Percentiles rank a stretch among this genome's conserved stretches.
Conservation (phyloP, 2,113 vertebrate species). For the Salvelinus namaycush region DNA sequence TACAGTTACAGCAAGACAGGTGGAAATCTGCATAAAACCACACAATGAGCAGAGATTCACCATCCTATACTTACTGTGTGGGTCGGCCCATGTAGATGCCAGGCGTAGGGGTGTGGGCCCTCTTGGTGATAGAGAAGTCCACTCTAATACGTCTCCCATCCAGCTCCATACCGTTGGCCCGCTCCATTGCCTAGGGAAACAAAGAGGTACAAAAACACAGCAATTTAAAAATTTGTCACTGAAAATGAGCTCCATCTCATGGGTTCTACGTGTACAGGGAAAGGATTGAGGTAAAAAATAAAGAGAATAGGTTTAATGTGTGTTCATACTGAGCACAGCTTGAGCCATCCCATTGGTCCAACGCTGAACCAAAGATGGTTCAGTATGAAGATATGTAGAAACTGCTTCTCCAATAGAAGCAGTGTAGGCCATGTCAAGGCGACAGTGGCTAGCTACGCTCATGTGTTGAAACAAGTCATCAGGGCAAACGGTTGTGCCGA, state of each 20-base stretch:
- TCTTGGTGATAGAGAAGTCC: slow-evolving; percentile 94
- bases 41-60: not conserved
- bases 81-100: slow-evolving; percentile 94
- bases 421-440: no score
- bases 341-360: not conserved
- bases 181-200: slow-evolving; percentile 85
- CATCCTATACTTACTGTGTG: slow-evolving; percentile 78
- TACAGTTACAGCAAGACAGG: no score
- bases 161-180: slow-evolving; percentile 92
- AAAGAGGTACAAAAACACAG: slow-evolving; percentile 10
- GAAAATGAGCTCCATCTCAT: not conserved
- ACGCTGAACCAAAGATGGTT: no score
- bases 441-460: no score
- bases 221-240: not conserved
- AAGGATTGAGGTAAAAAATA: not conserved
- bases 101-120: slow-evolving; percentile 89
- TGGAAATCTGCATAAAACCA: no score
- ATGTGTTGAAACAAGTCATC: no score
- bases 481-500: no score
- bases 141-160: slow-evolving; percentile 89
- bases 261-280: not conserved
- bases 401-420: no score
- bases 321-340: not conserved
- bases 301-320: not conserved
- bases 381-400: no score